phyloP scores from a whole-genome alignment of 2,113 vertebrate species.

The Neotoma lepida region DNA sequence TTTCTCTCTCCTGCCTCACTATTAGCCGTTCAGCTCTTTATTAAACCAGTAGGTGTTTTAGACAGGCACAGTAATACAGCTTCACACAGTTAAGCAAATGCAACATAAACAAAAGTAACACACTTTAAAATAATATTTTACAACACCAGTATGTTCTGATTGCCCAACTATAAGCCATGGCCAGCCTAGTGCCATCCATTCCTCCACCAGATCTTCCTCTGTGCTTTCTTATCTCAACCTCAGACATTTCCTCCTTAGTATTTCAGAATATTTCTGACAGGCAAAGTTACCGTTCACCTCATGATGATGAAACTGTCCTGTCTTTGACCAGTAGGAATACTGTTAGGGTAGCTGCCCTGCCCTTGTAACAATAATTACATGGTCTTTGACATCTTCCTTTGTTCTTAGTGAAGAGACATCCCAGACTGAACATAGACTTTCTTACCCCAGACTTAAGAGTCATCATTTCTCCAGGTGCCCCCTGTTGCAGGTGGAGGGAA shows the following conservation, averaged over 20 bases:
- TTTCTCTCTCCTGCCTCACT: too few relatives aligned
- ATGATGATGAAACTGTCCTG: background rate
- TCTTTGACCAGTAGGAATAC: background rate
- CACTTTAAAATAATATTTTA: too few relatives aligned
- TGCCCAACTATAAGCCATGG: too few relatives aligned
- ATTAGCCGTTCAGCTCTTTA: too few relatives aligned
- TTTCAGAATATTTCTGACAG: background rate
- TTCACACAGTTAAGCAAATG: too few relatives aligned
- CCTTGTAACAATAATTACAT: accelerated
- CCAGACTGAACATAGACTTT: background rate
- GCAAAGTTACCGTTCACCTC: background rate
- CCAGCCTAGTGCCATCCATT: background rate
- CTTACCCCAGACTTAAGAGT: background rate
- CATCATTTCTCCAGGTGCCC: background rate
- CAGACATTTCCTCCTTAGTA: too few relatives aligned
- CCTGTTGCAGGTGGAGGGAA: background rate
- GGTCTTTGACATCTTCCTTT: background rate
- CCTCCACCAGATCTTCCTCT: too few relatives aligned
- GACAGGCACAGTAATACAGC: too few relatives aligned
- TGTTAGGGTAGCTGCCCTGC: background rate
- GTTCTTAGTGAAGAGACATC: background rate
- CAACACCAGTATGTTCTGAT: background rate
- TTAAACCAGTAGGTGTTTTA: too few relatives aligned
- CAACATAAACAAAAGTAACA: too few relatives aligned
- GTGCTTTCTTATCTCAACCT: too few relatives aligned